Percentiles rank a stretch among this genome's conserved stretches.
Conservation (phyloP, 2,797 vertebrate species). For the Danio albolineatus region DNA sequence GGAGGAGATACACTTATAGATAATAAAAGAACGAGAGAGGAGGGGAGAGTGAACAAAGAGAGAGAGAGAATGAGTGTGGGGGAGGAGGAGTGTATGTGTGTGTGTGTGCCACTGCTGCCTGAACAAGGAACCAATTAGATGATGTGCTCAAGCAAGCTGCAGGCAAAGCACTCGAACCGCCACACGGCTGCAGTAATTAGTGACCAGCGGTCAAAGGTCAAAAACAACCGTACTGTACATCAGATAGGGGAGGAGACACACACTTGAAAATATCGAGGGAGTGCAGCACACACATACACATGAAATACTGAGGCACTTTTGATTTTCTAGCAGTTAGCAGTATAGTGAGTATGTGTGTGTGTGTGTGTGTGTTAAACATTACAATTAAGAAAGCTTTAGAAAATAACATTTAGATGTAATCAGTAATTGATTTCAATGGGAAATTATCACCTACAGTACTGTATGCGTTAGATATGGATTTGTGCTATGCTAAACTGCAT, state of each 20-base stretch:
- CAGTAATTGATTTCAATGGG: background rate
- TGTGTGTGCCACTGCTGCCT: slow-evolving; percentile 71
- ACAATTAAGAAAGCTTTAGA: background rate
- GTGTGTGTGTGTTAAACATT: slow-evolving; percentile 19
- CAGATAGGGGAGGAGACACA: slow-evolving; percentile 73
- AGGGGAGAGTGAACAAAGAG: slow-evolving; percentile 29
- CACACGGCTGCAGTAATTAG: slow-evolving; percentile 93
- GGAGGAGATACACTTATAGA: slow-evolving; percentile 33
- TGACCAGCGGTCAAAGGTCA: slow-evolving; percentile 87
- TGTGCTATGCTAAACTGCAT: background rate
- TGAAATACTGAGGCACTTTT: slow-evolving; percentile 72
- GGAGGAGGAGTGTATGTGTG: slow-evolving; percentile 62
- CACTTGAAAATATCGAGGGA: slow-evolving; percentile 60
- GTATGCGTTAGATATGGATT: background rate
- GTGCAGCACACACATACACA: slow-evolving; percentile 51
- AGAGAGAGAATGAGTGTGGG: slow-evolving; percentile 35
- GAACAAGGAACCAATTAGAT: slow-evolving; percentile 89
- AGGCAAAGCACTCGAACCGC: slow-evolving; percentile 87
- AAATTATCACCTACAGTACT: background rate
- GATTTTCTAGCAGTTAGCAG: slow-evolving; percentile 72
- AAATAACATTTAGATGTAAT: background rate
- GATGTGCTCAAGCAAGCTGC: slow-evolving; percentile 80
- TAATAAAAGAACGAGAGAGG: slow-evolving; percentile 43
- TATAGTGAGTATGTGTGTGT: background rate
- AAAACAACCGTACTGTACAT: slow-evolving; percentile 82